Evolutionary conservation across 2,797 vertebrate species (phyloP).

Genomic region (Todus mexicanus): DNA sequence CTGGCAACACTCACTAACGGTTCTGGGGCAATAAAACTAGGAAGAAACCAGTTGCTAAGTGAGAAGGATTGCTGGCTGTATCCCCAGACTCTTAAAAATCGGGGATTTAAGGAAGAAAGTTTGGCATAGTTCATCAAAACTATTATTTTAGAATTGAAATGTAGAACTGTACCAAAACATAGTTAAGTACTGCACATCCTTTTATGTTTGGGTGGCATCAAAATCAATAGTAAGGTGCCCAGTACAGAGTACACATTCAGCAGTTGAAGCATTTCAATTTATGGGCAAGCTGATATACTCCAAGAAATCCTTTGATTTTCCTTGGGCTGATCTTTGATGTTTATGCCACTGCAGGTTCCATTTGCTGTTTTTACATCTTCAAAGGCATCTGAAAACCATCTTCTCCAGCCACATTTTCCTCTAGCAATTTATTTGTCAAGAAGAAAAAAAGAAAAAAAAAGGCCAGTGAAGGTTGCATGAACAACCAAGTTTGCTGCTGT

Average conservation of each 20-base stretch:
- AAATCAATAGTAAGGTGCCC: neutral
- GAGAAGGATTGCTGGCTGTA: neutral
- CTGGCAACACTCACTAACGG: neutral
- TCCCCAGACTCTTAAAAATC: neutral
- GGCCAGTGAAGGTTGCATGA: neutral
- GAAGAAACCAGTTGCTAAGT: too few species aligned
- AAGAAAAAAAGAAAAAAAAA: neutral
- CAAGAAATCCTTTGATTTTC: conserved; percentile 34
- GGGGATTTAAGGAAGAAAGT: neutral
- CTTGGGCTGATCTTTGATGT: conserved; percentile 55
- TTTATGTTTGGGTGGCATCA: conserved; percentile 8
- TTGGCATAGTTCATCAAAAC: neutral
- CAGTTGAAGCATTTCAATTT: conserved; percentile 4
- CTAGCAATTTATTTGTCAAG: neutral
- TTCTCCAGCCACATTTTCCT: conserved; percentile 2
- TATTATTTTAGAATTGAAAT: neutral
- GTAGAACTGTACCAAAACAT: neutral
- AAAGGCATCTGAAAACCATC: conserved; percentile 30
- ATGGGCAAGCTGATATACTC: neutral
- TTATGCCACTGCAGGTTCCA: conserved; percentile 29
- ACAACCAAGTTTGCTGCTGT: neutral
- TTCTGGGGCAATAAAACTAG: too few species aligned
- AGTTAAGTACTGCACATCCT: neutral
- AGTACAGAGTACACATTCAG: neutral
- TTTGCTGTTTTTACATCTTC: conserved; percentile 48